phyloP scores from a whole-genome alignment of 2,797 vertebrate species.

The Tragopan temminckii region DNA sequence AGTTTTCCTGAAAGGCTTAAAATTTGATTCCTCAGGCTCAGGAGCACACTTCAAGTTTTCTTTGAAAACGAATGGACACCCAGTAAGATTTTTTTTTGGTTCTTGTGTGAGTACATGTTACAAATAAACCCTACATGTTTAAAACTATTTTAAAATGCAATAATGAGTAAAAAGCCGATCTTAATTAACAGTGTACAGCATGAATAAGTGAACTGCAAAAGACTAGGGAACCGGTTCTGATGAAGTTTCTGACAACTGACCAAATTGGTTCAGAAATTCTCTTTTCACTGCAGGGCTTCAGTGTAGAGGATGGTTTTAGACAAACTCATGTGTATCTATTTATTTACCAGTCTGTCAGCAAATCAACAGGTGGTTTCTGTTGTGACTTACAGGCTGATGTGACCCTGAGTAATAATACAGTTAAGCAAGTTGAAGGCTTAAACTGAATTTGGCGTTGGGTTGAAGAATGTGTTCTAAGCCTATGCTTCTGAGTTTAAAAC shows the following conservation, averaged over 20 bases:
- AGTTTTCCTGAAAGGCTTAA: slow-evolving; percentile 52
- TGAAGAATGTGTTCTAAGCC: background rate
- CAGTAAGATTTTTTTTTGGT: background rate
- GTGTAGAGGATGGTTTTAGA: background rate
- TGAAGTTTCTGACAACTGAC: background rate
- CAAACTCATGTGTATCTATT: no score
- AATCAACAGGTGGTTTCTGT: background rate
- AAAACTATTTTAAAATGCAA: background rate
- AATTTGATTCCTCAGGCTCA: slow-evolving; percentile 36
- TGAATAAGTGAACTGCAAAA: background rate
- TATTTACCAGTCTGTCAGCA: background rate
- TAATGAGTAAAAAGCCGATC: background rate
- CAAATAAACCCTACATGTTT: background rate
- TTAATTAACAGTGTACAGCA: background rate
- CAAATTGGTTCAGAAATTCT: background rate
- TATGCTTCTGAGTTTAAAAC: background rate
- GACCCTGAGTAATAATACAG: background rate
- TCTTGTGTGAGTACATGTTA: background rate
- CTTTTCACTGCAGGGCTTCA: background rate
- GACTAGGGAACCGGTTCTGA: background rate
- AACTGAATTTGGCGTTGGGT: background rate
- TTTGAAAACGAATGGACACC: background rate
- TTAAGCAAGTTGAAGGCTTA: background rate
- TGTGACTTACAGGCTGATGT: background rate
- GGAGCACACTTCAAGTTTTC: background rate